phyloP scores from a whole-genome alignment of 2,797 vertebrate genomes.

The Gambelia wislizenii region DNA sequence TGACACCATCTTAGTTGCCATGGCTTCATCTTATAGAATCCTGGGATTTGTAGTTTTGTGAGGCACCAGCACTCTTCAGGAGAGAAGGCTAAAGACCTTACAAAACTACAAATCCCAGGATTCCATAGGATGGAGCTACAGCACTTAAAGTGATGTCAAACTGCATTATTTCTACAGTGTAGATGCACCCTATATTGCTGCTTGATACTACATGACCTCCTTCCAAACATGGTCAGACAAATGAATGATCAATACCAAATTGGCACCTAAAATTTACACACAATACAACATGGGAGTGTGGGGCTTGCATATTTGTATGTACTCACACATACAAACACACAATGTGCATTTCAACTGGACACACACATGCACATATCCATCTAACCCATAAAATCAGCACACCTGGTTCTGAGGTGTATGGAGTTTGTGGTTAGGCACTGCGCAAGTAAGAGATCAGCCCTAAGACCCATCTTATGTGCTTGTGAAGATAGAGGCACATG shows the following conservation, averaged over 20 bases:
- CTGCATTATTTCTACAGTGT: no score
- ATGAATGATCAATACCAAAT: neutral
- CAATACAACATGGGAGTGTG: neutral
- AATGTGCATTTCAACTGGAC: neutral
- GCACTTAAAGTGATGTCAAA: no score
- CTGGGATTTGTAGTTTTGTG: no score
- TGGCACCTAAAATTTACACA: neutral
- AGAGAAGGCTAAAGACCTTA: no score
- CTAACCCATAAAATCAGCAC: neutral
- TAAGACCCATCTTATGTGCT: neutral
- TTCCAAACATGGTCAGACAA: neutral
- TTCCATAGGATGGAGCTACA: no score
- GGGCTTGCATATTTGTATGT: neutral
- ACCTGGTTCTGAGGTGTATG: neutral
- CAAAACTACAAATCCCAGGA: no score
- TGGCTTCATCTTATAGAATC: no score
- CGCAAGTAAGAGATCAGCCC: no score
- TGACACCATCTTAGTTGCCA: no score
- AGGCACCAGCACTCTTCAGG: no score
- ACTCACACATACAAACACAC: neutral
- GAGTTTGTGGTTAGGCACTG: neutral
- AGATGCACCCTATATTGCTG: no score
- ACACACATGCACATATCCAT: neutral
- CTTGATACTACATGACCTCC: neutral
- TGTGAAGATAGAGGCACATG: neutral